Conservation (phyloP, 2,797 vertebrate genomes). For the Setipinna tenuifilis region DNA sequence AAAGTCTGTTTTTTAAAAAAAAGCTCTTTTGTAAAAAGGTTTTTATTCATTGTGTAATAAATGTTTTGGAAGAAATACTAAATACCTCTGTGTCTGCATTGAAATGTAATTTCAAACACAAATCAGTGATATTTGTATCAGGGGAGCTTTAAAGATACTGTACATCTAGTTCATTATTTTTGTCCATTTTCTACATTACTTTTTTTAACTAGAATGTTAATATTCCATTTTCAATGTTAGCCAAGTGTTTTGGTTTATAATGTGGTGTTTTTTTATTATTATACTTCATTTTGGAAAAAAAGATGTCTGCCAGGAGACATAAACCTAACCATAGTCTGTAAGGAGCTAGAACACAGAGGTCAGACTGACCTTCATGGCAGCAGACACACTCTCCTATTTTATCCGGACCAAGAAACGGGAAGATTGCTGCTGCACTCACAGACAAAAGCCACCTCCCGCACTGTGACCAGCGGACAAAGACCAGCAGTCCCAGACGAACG, state of each 20-base stretch:
- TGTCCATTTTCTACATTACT: too few species aligned
- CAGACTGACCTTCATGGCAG: neutral
- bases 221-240: too few species aligned
- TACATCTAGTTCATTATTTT: too few species aligned
- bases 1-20: constrained; percentile 42
- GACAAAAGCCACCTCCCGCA: constrained; percentile 15
- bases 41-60: constrained; percentile 55
- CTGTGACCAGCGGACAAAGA: neutral
- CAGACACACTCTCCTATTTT: neutral
- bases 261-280: too few species aligned
- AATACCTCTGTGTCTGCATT: constrained; percentile 52
- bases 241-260: too few species aligned
- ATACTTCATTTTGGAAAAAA: too few species aligned
- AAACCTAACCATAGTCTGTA: neutral
- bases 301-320: too few species aligned
- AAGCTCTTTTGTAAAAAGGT: constrained; percentile 70
- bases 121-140: neutral
- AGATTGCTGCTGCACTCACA: neutral
- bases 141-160: too few species aligned
- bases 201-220: too few species aligned
- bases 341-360: neutral
- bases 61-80: constrained; percentile 50
- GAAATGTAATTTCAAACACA: constrained; percentile 38
- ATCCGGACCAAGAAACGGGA: neutral
- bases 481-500: neutral